Evolutionary conservation across 2,113 vertebrate genomes (phyloP).

Genomic region (Callospermophilus lateralis): DNA sequence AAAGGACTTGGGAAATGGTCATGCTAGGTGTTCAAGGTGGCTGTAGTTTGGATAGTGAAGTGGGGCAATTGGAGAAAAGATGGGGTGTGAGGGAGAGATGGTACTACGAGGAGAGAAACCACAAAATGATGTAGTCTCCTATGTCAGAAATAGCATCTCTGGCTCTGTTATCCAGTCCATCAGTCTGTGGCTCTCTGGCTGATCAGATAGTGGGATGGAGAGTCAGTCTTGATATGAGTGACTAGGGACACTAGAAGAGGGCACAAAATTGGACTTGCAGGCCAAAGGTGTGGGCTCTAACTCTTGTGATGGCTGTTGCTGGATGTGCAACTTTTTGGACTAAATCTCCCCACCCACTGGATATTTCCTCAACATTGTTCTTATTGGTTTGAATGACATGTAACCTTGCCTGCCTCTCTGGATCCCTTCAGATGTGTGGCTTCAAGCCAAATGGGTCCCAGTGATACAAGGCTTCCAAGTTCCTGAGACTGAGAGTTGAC

Average conservation of each 20-base stretch:
- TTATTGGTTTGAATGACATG: neutral
- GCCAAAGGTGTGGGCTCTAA: neutral
- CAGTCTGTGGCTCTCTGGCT: fast-evolving
- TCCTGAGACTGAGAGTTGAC: neutral
- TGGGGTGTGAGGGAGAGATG: neutral
- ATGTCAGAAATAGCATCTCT: neutral
- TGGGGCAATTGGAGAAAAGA: neutral
- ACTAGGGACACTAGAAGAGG: neutral
- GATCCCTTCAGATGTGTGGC: neutral
- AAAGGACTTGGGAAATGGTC: neutral
- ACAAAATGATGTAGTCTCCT: too few species aligned
- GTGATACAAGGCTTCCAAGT: neutral
- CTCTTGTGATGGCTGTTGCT: neutral
- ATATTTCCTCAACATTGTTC: neutral
- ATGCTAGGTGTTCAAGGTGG: neutral
- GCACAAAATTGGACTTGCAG: neutral
- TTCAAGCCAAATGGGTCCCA: neutral
- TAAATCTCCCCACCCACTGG: neutral
- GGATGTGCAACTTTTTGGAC: neutral
- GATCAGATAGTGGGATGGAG: neutral
- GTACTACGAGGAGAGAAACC: neutral
- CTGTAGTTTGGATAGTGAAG: neutral
- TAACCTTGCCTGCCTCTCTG: neutral
- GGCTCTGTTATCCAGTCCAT: neutral
- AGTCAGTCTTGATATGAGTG: neutral